Conservation (phyloP, 2,797 vertebrate species). For the Hypotaenidia okinawae region DNA sequence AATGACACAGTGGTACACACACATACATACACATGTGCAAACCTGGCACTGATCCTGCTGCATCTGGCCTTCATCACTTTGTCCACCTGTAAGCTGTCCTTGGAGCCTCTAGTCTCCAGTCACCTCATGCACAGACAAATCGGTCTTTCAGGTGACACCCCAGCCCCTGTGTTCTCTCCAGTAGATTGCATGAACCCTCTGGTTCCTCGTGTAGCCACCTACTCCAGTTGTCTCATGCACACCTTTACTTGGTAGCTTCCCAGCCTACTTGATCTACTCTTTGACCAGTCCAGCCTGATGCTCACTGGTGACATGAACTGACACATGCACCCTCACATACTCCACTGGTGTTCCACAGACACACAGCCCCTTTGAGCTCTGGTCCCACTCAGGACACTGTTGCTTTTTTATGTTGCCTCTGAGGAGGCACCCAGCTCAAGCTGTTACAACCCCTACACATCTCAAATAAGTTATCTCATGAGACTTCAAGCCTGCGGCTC, state of each 20-base stretch:
- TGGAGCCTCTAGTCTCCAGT: neutral
- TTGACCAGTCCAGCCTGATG: neutral
- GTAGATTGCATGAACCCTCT: neutral
- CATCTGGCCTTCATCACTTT: neutral
- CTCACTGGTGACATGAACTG: neutral
- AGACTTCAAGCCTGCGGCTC: no score
- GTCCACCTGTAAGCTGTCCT: neutral
- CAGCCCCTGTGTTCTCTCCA: neutral
- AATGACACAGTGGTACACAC: rapidly evolving
- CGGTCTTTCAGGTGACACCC: neutral
- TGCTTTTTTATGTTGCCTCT: no score
- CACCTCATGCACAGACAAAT: neutral
- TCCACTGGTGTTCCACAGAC: neutral
- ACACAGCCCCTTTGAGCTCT: neutral
- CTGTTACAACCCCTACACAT: no score
- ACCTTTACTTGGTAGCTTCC: neutral
- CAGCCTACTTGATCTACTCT: neutral
- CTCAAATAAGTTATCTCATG: no score
- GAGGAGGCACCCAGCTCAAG: no score
- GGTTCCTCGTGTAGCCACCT: neutral
- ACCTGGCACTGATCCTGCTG: neutral
- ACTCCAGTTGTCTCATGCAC: neutral
- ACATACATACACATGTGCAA: neutral
- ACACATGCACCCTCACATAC: neutral
- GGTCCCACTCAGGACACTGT: neutral